These are phyloP conservation scores for Eufriesea mexicana DNA, from an alignment of 1,140 invertebrate species.

Conservation along the genomic window DNA sequence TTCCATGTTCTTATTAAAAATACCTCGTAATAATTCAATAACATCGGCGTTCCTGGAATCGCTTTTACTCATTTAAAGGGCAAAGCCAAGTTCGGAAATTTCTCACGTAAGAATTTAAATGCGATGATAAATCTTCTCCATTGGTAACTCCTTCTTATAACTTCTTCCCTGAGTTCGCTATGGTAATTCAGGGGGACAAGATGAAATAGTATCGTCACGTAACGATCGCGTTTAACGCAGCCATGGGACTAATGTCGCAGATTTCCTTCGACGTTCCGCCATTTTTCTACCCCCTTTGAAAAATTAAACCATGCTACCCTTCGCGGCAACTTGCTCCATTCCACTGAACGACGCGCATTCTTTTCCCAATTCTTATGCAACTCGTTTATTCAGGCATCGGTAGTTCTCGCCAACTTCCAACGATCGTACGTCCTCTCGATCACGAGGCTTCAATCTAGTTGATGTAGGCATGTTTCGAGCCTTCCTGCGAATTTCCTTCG, in stretches of 20 bases:
- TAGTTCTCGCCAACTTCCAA: background rate
- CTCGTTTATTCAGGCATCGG: background rate
- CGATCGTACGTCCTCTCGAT: background rate
- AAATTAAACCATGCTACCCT: slow-evolving; percentile 16
- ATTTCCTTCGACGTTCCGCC: slow-evolving; percentile 22
- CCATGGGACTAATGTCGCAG: slow-evolving; percentile 24
- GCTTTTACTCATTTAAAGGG: no score
- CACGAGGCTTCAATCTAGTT: background rate
- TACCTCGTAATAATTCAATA: background rate
- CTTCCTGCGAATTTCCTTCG: background rate
- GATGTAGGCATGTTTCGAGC: background rate
- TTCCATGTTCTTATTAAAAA: background rate
- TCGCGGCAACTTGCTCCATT: background rate
- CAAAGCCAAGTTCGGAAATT: background rate
- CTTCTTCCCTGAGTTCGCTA: background rate
- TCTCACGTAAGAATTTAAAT: background rate
- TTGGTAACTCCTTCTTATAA: background rate
- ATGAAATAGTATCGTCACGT: slow-evolving; percentile 30
- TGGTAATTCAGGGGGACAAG: slow-evolving; percentile 30
- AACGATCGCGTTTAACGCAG: slow-evolving; percentile 26
- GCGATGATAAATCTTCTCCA: background rate
- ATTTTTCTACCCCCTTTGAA: slow-evolving; percentile 14
- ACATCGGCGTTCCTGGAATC: background rate
- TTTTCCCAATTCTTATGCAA: background rate
- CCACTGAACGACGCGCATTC: background rate